A percentile compares a stretch with the other conserved stretches of the same genome.
phyloP scores from a whole-genome alignment of 2,113 vertebrate species.

The Heloderma charlesbogerti region DNA sequence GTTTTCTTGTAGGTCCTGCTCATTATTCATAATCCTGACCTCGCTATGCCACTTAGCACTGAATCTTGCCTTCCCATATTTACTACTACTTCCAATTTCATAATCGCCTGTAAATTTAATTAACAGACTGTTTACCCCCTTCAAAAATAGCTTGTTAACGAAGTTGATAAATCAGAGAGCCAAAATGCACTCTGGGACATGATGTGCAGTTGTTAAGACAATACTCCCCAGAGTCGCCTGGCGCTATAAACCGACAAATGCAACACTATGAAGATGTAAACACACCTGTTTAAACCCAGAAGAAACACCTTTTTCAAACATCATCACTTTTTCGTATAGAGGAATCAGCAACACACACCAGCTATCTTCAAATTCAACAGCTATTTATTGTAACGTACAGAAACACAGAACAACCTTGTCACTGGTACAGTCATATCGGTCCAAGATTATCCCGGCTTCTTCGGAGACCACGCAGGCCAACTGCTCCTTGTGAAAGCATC shows the following conservation, averaged over 20 bases:
- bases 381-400: too few relatives aligned
- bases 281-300: not conserved
- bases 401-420: too few relatives aligned
- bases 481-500: too few relatives aligned
- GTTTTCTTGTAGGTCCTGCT: too few relatives aligned
- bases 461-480: too few relatives aligned
- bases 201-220: not conserved
- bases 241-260: not conserved
- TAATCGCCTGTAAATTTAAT: conserved; percentile 29
- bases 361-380: too few relatives aligned
- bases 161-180: not conserved
- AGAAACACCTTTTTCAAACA: not conserved
- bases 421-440: too few relatives aligned
- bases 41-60: fast-evolving
- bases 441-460: too few relatives aligned
- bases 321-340: too few relatives aligned
- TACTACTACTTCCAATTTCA: not conserved
- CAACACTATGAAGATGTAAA: conserved; percentile 43
- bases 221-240: not conserved
- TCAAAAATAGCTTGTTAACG: conserved; percentile 24
- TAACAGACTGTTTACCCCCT: conserved; percentile 14
- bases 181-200: not conserved
- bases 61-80: not conserved
- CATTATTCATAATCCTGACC: not conserved
- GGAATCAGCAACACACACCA: too few relatives aligned